A percentile compares a stretch with the other conserved stretches of the same genome.
phyloP scores from a whole-genome alignment of 1,140 invertebrate species.

The Drosophila repletoides region DNA sequence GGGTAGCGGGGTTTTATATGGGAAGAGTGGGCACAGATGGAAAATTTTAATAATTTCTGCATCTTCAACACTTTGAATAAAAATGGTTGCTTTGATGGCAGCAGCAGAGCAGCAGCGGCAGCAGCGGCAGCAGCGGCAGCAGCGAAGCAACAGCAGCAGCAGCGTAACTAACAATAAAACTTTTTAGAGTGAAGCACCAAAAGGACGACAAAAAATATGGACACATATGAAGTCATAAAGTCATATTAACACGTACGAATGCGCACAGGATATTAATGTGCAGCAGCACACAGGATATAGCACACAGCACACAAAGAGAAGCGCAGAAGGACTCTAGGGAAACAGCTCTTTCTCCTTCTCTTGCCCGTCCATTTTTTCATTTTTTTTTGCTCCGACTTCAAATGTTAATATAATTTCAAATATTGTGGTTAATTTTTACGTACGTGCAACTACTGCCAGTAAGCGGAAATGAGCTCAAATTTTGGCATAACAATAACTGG shows the following conservation, averaged over 20 bases:
- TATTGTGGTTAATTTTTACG: conserved; percentile 74
- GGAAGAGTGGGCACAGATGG: conserved; percentile 11
- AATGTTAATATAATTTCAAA: conserved; percentile 78
- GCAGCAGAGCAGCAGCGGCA: conserved; percentile 12
- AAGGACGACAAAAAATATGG: conserved; percentile 74
- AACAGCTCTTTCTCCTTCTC: background rate
- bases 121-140: background rate
- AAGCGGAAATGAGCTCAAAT: conserved; percentile 61
- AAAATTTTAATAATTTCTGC: conserved; percentile 78
- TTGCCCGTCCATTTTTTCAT: conserved; percentile 3
- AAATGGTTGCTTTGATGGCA: conserved; percentile 77
- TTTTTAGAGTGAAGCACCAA: conserved; percentile 72
- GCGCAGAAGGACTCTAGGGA: conserved; percentile 2
- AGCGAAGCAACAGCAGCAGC: conserved; percentile 5
- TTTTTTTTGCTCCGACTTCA: conserved; percentile 56
- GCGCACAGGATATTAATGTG: conserved; percentile 81
- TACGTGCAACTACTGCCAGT: conserved; percentile 35
- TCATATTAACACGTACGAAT: conserved; percentile 81
- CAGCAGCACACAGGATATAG: conserved; percentile 34
- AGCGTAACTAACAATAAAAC: conserved; percentile 78
- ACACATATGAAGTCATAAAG: conserved; percentile 81
- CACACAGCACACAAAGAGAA: background rate
- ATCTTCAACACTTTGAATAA: conserved; percentile 78
- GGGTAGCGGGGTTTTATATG: background rate
- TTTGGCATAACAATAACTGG: conserved; percentile 10